These are phyloP conservation scores for Pithys albifrons DNA, from an alignment of 2,113 vertebrate genomes.

Conservation along the genomic window DNA sequence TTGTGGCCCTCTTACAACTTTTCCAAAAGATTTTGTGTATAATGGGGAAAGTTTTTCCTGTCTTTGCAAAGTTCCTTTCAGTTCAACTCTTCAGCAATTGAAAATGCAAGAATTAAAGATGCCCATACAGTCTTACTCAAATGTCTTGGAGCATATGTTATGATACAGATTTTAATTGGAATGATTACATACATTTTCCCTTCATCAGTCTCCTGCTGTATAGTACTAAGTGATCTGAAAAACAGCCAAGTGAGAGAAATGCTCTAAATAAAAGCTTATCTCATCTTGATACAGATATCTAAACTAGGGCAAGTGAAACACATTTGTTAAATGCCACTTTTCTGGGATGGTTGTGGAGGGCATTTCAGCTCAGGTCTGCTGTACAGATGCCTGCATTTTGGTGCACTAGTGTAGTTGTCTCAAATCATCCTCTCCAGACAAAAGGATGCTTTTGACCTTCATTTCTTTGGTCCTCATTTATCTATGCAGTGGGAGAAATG, in stretches of 20 bases:
- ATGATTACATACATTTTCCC: neutral
- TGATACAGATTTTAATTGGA: neutral
- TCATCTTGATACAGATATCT: neutral
- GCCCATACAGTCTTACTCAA: neutral
- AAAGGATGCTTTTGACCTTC: neutral
- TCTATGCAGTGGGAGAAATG: neutral
- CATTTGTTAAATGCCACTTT: neutral
- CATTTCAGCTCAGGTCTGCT: neutral
- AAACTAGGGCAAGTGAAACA: neutral
- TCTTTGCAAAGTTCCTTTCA: neutral
- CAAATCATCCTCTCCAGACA: rapidly evolving
- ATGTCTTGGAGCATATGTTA: neutral
- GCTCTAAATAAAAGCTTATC: neutral
- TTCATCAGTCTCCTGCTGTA: neutral
- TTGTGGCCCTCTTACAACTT: neutral
- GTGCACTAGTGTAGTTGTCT: neutral
- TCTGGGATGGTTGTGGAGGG: neutral
- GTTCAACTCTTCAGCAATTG: neutral
- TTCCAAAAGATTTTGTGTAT: neutral
- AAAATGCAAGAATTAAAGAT: neutral
- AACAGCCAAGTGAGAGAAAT: neutral
- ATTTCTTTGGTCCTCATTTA: neutral
- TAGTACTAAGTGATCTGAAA: neutral
- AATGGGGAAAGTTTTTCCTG: neutral
- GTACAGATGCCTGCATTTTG: neutral